Evolutionary conservation across 2,113 vertebrate species (phyloP).

Genomic region (Oreotrochilus melanogaster): DNA sequence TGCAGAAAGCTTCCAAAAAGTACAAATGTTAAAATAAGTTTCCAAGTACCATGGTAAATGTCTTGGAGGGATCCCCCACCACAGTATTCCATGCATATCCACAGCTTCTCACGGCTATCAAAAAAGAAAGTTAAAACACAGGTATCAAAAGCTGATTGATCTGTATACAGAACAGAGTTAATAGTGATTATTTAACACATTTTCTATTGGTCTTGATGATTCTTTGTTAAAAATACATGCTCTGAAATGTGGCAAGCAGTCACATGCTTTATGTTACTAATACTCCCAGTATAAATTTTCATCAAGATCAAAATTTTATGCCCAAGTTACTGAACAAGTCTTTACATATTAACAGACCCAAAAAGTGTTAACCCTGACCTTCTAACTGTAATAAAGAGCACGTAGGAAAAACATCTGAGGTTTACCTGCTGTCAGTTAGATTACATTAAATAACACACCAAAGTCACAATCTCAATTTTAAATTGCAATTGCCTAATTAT

Average conservation of each 20-base stretch:
- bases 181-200: not conserved
- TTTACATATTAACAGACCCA: not conserved
- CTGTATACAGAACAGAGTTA: not conserved
- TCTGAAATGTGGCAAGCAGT: not conserved
- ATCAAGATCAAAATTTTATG: not conserved
- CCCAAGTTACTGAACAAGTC: not conserved
- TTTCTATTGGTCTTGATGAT: not conserved
- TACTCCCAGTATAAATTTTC: not conserved
- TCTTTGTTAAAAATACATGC: not conserved
- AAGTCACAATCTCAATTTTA: too few species aligned
- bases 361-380: not conserved
- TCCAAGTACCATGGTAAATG: conserved; percentile 90
- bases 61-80: conserved; percentile 96
- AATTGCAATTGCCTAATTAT: not conserved
- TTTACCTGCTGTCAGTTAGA: not conserved
- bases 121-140: conserved; percentile 27
- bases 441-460: not conserved
- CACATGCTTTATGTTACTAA: not conserved
- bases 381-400: not conserved
- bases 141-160: not conserved
- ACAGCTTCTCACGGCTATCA: conserved; percentile 91
- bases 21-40: not conserved
- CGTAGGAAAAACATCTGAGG: not conserved
- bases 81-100: conserved; percentile 98
- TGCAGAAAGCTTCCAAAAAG: not conserved